These are phyloP conservation scores for Drosophila leonis DNA, from an alignment of 2,888 invertebrate genomes.

Conservation along the genomic window DNA sequence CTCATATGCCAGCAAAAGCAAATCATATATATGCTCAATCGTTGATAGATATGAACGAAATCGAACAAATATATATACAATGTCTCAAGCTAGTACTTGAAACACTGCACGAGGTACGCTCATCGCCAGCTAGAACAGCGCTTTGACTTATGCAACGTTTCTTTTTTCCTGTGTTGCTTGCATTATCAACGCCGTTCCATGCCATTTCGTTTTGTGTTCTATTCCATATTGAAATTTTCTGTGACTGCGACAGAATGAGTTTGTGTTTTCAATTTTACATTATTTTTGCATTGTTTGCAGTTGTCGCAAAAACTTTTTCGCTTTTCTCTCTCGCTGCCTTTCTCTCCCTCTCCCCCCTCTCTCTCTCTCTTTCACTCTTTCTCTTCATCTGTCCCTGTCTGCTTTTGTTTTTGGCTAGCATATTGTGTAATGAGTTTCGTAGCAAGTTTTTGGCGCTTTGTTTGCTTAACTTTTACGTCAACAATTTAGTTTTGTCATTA, in stretches of 20 bases:
- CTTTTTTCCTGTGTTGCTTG: background rate
- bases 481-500: conserved; percentile 54
- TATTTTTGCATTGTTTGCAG: conserved; percentile 58
- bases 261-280: conserved; percentile 47
- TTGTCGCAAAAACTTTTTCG: conserved; percentile 42
- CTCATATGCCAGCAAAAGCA: too few species aligned
- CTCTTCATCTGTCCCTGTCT: background rate
- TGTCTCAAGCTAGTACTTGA: too few species aligned
- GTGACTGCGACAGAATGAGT: background rate
- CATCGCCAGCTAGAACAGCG: background rate
- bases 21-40: background rate
- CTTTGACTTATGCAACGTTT: conserved; percentile 3
- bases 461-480: conserved; percentile 47
- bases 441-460: conserved; percentile 24
- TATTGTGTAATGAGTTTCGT: conserved; percentile 48
- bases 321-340: background rate
- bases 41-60: background rate
- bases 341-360: background rate
- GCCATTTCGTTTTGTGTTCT: conserved; percentile 18
- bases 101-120: background rate
- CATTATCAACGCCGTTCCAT: conserved; percentile 9
- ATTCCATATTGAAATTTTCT: conserved; percentile 11
- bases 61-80: background rate
- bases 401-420: conserved; percentile 21
- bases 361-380: background rate